These are phyloP conservation scores for Elysia chlorotica DNA, from an alignment of 1,140 invertebrate genomes.

Conservation along the genomic window DNA sequence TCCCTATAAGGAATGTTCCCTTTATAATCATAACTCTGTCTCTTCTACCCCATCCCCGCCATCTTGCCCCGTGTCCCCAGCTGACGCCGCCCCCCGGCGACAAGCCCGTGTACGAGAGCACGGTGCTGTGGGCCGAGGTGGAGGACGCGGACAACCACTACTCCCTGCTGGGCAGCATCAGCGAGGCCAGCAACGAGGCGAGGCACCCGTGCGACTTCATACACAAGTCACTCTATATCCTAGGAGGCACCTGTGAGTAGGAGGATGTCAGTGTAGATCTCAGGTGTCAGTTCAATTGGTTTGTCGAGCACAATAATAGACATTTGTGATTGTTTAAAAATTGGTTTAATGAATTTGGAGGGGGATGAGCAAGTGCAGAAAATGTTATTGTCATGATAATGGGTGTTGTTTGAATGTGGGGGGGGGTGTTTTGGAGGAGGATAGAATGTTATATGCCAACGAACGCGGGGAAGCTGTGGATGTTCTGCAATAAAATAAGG, in stretches of 20 bases:
- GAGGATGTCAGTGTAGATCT: no score
- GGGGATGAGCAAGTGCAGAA: background rate
- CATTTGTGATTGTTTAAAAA: background rate
- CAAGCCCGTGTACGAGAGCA: conserved; percentile 35
- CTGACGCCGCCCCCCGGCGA: conserved; percentile 31
- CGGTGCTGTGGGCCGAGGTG: conserved; percentile 33
- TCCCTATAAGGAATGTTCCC: no score
- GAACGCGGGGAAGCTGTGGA: no score
- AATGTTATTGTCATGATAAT: background rate
- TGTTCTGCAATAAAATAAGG: no score
- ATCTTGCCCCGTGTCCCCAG: conserved; percentile 16
- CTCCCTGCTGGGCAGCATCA: conserved; percentile 28
- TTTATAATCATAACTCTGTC: no score
- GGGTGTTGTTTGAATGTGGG: background rate
- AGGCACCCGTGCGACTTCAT: conserved; percentile 33
- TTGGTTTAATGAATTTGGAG: background rate
- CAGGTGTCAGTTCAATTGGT: no score
- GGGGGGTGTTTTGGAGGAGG: background rate
- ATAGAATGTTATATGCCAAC: no score
- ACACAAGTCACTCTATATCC: conserved; percentile 28
- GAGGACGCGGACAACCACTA: conserved; percentile 29
- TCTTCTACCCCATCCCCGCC: no score
- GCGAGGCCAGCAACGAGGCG: conserved; percentile 30
- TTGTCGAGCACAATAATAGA: no score
- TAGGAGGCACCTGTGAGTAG: conserved; percentile 32